Conservation (phyloP, 2,888 invertebrate genomes). For the Oxycera nigricornis region DNA sequence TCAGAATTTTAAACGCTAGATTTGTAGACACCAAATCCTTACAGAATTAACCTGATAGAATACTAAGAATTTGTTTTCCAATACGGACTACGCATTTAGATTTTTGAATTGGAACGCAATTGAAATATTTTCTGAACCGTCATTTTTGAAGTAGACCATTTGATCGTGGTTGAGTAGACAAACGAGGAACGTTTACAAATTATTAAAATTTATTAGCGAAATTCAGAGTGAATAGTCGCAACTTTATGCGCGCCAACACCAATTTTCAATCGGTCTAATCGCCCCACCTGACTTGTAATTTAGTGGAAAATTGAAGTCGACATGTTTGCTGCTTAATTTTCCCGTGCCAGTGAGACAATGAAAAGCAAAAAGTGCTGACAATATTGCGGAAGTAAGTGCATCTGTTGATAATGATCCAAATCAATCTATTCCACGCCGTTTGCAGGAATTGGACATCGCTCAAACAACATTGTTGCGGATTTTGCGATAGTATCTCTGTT, state of each 20-base stretch:
- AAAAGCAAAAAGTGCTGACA: slow-evolving; percentile 9
- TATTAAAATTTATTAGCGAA: background rate
- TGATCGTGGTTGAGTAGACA: background rate
- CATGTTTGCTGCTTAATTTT: background rate
- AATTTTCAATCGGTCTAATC: background rate
- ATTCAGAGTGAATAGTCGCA: background rate
- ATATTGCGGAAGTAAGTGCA: slow-evolving; percentile 36
- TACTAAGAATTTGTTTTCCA: too few species aligned
- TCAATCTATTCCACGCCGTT: slow-evolving; percentile 30
- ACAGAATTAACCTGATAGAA: too few species aligned
- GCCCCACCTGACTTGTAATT: background rate
- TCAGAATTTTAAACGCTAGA: too few species aligned
- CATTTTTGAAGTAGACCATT: too few species aligned
- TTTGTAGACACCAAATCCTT: too few species aligned
- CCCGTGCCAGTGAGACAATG: background rate
- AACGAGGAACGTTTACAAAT: background rate
- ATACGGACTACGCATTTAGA: too few species aligned
- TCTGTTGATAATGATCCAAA: slow-evolving; percentile 21
- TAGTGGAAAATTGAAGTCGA: background rate
- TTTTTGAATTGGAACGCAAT: too few species aligned
- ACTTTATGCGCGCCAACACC: background rate
- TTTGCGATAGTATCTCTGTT: slow-evolving; percentile 28
- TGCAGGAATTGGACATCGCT: slow-evolving; percentile 27
- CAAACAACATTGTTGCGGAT: slow-evolving; percentile 26
- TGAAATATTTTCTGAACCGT: too few species aligned